Percentiles rank a stretch among this genome's conserved stretches.
Conservation (phyloP, 2,113 vertebrate genomes). For the Silurus asotus region DNA sequence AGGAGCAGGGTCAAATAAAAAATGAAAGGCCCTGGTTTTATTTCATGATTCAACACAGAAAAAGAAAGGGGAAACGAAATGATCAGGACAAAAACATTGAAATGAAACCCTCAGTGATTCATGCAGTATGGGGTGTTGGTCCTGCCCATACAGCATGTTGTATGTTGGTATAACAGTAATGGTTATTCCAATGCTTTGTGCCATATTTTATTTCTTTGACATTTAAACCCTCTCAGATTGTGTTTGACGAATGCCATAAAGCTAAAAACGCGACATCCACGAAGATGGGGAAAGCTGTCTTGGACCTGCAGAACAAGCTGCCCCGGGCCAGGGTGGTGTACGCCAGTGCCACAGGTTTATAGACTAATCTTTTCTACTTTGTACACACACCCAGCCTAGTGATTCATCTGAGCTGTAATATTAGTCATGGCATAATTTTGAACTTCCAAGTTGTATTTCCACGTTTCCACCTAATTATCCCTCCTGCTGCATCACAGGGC, state of each 20-base stretch:
- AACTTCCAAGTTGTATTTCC: background rate
- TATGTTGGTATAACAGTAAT: background rate
- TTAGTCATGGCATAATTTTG: background rate
- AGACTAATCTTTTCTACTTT: background rate
- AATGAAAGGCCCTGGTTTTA: background rate
- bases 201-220: background rate
- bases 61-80: background rate
- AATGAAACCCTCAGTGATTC: background rate
- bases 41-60: background rate
- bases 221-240: constrained; percentile 75
- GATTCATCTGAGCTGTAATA: background rate
- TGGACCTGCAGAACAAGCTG: constrained; percentile 94
- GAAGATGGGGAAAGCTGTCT: constrained; percentile 97
- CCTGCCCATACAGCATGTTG: too few relatives aligned
- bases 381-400: background rate
- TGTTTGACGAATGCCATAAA: constrained; percentile 99
- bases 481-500: too few relatives aligned
- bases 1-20: background rate
- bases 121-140: too few relatives aligned
- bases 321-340: constrained; percentile 93
- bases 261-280: constrained; percentile 97
- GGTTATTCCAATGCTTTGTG: background rate
- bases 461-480: too few relatives aligned
- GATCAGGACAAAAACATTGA: background rate
- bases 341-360: constrained; percentile 93